Evolutionary conservation across 2,888 invertebrate species (phyloP), one percentile per base, ranked within the genome.

Genomic region (Oligia strigilis): DNA sequence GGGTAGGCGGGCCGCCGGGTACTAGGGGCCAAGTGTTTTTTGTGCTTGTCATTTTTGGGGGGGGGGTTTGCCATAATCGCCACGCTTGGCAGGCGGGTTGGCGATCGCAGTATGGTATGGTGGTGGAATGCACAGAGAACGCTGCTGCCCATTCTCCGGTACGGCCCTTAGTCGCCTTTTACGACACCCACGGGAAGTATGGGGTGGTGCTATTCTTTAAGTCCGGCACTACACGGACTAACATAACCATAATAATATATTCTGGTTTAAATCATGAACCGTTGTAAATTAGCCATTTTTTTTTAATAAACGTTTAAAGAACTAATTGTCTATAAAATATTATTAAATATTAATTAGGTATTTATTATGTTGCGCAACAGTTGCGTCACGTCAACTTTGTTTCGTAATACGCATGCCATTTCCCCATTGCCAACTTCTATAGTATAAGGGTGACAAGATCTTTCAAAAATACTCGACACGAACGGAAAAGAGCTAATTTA

Each of bases 401-500:
- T 73, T n/a, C 36, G 11, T 43, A 81, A 75, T 86, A 78, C 36
- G 49, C n/a, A 73, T n/a, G 64, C 43, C 55, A 70, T 84, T 70
- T 66, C 62, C 62, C 55, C 80, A 75, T 72, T 46, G 69, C 81
- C 49, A 78, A 72, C 58, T 75, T 77, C 52, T 69, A 66, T 73
- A 81, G 36, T 65, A 85, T 75, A 80, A 78, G 74, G 77, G 77
- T 80, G 82, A 86, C 77, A 86, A 79, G 67, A 73, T 86, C 82
- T 87, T 87, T 69, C 64, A 79, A 84, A 87, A 86, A 82, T 86
- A 84, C 72, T 78, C 82, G 67, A 81, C 62, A 43, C 43, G 8
- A 76, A 69, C 72, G 66, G 84, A 78, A 82, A 74, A 74, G 58
- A 84, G 73, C 75, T 71, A 80, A 82, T 71, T 79, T 82, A 67